Evolutionary conservation across 2,888 invertebrate genomes (phyloP), one percentile per base, ranked within the genome.

Genomic region (Ectropis crepuscularia): DNA sequence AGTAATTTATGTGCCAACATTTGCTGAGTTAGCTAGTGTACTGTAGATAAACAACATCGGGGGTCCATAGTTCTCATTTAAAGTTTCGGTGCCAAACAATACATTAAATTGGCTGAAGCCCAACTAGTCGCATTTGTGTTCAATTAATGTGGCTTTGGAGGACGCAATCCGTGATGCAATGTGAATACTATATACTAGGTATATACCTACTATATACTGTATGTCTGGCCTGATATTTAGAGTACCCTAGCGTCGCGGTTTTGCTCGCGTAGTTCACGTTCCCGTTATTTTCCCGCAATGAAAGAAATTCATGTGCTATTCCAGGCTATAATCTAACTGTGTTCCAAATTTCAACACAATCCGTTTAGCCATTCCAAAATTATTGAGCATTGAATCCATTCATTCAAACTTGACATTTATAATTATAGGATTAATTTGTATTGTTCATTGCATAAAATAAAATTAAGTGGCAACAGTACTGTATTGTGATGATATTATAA

Each of bases 51-150:
- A 73, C 65, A 72, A 71, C 63, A 53, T 65, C 65, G 61, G 59
- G 67, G 74, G 70, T 75, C 79, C 80, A 86, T 89, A 86, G 85
- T 86, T 86, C 78, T 82, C 79, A 85, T 88, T 87, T 82, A 85
- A 78, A 81, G 76, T 82, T 73, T 85, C 74, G 79, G 84, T 87
- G 89, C 90, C 90, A 90, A 87, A 84, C 84, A 83, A 88, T 89
- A 89, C 87, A 89, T 89, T 88, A 89, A 85, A 88, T 88, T 91
- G 91, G 90, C 88, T 70, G 69, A 69, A 75, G 79, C 87, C 89
- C 89, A 89, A 91, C 80, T 72, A 74, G 81, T 79, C 78, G 82
- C 80, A 79, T 85, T 85, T 82, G 80, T 75, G 86, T 82, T 82
- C 87, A 87, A 88, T 89, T 91, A 90, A 90, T 89, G 84, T 84